phyloP scores from a whole-genome alignment of 23 tunicate species.

The Corella eumyota region DNA sequence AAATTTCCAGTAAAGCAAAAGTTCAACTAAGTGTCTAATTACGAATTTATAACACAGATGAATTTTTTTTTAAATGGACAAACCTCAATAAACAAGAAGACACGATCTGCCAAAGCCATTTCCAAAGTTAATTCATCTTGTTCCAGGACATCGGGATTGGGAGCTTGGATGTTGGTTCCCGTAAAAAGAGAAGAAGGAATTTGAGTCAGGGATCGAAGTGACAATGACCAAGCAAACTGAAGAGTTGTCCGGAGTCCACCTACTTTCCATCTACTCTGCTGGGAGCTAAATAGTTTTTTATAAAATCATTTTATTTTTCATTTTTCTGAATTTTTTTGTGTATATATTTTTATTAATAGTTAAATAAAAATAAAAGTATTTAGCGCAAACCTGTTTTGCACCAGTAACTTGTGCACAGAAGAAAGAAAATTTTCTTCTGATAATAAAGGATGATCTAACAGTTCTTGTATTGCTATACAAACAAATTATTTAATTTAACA shows the following conservation, averaged over 20 bases:
- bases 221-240: slow-evolving; percentile 46
- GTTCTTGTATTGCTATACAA: slow-evolving; percentile 21
- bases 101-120: slow-evolving; percentile 37
- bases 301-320: too few species aligned
- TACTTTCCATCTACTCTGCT: slow-evolving; percentile 45
- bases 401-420: slow-evolving; percentile 34
- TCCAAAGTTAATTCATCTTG: slow-evolving; percentile 77
- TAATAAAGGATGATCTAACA: slow-evolving; percentile 36
- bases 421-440: slow-evolving; percentile 44
- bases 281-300: too few species aligned
- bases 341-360: too few species aligned
- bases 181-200: slow-evolving; percentile 21
- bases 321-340: too few species aligned
- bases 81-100: slow-evolving; percentile 54
- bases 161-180: slow-evolving; percentile 7
- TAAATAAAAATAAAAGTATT: too few species aligned
- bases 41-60: too few species aligned
- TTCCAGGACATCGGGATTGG: slow-evolving; percentile 39
- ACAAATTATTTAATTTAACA: background rate
- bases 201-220: slow-evolving; percentile 50
- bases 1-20: too few species aligned
- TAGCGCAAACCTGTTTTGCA: slow-evolving; percentile 21
- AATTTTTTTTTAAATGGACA: too few species aligned
- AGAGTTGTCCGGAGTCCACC: slow-evolving; percentile 41
- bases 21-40: too few species aligned